Evolutionary conservation across 2,113 vertebrate species (phyloP), one percentile per base, ranked within the genome.

Genomic region (Plectropomus leopardus): DNA sequence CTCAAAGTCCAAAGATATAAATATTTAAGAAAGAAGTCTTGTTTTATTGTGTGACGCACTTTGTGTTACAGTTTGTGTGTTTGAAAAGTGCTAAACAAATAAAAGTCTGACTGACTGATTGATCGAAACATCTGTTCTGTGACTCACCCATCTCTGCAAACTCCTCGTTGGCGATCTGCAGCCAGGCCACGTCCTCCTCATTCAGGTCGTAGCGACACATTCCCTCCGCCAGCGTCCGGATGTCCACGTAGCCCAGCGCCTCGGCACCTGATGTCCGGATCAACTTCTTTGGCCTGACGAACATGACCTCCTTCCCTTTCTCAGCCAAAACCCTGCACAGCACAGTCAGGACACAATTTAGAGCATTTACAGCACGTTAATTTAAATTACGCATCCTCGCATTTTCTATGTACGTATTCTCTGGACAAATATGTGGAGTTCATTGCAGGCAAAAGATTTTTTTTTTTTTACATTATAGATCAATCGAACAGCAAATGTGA

Each of bases 191-290:
- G 0, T 99, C 98, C 85, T 96, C 94, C 4, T 99, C 97, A 3
- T 96, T 96, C 88, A 99, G 96, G 86, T 99, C 97, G 0, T 99
- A 99, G 32, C 97, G 97, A 57, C 98, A 99, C 40, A 94, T 88
- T 0, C 95, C 95, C 54, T 99, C 97, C 0, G 98, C 97, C 89
- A 99, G 92, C 0, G 97, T 96, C 1, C 94, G 95, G 64, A 98
- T 95, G 88, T 97, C 97, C 16, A 98, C 96, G 0, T 97, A 98
- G 59, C 98, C 98, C 86, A 98, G 88, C 0, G 95, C 95, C 94
- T 98, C 96, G 0, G 94, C 85, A 21, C 96, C 96, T 0, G 97
- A 97, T 0, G 97, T 97, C 2, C 96, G 92, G 14, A 99, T 97
- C 80, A 96, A 89, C 64, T 99, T 98, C 95, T 98, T 97, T 26